Evolutionary conservation across 2,113 vertebrate genomes (phyloP).

Genomic region (Catharus bicknelli): DNA sequence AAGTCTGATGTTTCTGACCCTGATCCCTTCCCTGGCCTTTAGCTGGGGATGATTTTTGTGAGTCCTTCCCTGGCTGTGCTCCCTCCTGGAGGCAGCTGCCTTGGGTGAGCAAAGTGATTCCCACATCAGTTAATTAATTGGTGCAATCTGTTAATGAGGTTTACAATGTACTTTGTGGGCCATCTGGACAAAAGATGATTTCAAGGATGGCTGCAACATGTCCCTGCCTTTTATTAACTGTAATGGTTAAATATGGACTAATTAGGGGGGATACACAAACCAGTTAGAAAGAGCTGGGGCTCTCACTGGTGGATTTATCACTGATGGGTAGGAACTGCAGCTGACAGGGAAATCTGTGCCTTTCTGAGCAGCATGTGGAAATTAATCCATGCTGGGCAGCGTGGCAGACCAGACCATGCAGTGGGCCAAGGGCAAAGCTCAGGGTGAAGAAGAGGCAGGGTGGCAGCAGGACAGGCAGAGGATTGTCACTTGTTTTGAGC

Average conservation of each 20-base stretch:
- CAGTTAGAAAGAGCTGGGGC: not conserved
- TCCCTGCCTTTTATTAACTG: not conserved
- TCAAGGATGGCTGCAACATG: not conserved
- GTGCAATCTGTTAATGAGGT: slow-evolving; percentile 32
- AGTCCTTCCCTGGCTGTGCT: not conserved
- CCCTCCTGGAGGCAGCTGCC: not conserved
- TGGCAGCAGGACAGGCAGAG: not conserved
- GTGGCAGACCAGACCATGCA: not conserved
- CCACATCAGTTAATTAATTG: slow-evolving; percentile 12
- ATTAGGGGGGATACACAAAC: not conserved
- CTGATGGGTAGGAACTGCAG: not conserved
- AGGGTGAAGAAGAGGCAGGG: not conserved
- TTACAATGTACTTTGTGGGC: slow-evolving; percentile 1
- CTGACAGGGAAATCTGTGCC: not conserved
- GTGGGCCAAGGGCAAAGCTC: not conserved
- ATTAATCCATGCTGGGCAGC: accelerated
- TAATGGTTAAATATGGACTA: slow-evolving; percentile 13
- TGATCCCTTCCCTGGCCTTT: not conserved
- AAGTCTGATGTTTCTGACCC: not conserved
- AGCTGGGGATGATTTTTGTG: not conserved
- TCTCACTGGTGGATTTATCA: not conserved
- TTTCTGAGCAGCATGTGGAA: not conserved
- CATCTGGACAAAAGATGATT: slow-evolving; percentile 42
- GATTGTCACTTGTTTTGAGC: not conserved
- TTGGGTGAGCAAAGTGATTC: not conserved